Evolutionary conservation across 2,113 vertebrate species (phyloP).

Genomic region (Aphelocoma coerulescens): DNA sequence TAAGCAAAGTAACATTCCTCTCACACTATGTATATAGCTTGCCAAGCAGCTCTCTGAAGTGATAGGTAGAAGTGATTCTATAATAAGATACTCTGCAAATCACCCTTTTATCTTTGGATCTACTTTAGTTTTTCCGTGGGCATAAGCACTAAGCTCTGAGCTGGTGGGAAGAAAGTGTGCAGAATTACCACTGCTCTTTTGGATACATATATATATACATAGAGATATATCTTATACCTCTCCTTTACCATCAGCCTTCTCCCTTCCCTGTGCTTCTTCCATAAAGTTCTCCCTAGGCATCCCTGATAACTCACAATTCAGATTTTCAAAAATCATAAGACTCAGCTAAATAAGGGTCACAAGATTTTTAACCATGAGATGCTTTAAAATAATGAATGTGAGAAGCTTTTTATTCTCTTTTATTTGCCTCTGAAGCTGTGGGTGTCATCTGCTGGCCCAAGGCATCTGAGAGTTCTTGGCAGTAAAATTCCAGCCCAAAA

Average conservation of each 20-base stretch:
- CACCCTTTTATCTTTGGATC: neutral
- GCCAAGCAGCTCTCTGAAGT: neutral
- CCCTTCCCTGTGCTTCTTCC: neutral
- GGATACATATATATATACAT: too few species aligned
- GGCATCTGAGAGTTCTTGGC: neutral
- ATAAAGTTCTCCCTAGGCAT: neutral
- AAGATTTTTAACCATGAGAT: neutral
- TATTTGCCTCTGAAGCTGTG: neutral
- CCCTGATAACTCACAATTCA: neutral
- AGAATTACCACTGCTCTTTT: neutral
- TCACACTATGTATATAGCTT: neutral
- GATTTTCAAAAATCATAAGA: neutral
- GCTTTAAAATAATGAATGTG: neutral
- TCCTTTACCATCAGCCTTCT: neutral
- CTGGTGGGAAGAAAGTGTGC: neutral
- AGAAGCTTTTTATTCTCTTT: neutral
- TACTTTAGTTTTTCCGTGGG: neutral
- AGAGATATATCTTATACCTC: neutral
- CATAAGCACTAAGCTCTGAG: neutral
- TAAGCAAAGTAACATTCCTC: neutral
- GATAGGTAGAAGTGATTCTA: neutral
- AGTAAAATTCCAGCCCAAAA: neutral
- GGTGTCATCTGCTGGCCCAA: neutral
- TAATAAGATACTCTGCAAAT: neutral
- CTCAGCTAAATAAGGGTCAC: neutral